Percentiles rank a stretch among this genome's conserved stretches.
These are phyloP conservation scores for Anas platyrhynchos DNA, from an alignment of 2,113 vertebrate genomes.

Conservation along the genomic window DNA sequence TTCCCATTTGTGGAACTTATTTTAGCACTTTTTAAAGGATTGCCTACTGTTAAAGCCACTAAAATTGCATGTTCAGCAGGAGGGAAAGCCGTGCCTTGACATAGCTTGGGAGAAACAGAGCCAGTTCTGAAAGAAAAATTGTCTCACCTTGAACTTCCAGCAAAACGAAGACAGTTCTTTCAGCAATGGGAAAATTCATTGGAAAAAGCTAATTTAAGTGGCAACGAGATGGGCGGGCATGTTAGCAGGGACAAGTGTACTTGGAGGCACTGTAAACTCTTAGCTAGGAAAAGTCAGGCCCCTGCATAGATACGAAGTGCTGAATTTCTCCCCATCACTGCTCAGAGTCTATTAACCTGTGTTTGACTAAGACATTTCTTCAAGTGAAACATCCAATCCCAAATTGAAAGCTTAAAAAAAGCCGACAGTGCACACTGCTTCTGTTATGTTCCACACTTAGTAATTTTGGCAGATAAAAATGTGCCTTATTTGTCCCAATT, in stretches of 20 bases:
- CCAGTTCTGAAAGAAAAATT: background rate
- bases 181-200: background rate
- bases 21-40: conserved; percentile 2
- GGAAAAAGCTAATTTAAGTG: background rate
- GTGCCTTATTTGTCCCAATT: background rate
- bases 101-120: background rate
- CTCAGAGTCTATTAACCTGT: background rate
- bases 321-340: background rate
- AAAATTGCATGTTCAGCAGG: background rate
- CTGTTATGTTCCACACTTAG: background rate
- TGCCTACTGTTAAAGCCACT: background rate
- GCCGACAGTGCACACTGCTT: background rate
- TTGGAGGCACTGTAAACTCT: background rate
- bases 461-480: background rate
- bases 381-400: background rate
- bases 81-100: background rate
- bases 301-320: background rate
- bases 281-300: background rate
- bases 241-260: background rate
- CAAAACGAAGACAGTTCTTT: background rate
- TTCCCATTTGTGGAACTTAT: conserved; percentile 26
- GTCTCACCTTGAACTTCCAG: background rate
- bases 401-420: background rate
- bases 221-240: background rate
- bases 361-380: background rate